These are phyloP conservation scores for Drosophila orena DNA, from an alignment of 1,140 invertebrate genomes.

Conservation along the genomic window DNA sequence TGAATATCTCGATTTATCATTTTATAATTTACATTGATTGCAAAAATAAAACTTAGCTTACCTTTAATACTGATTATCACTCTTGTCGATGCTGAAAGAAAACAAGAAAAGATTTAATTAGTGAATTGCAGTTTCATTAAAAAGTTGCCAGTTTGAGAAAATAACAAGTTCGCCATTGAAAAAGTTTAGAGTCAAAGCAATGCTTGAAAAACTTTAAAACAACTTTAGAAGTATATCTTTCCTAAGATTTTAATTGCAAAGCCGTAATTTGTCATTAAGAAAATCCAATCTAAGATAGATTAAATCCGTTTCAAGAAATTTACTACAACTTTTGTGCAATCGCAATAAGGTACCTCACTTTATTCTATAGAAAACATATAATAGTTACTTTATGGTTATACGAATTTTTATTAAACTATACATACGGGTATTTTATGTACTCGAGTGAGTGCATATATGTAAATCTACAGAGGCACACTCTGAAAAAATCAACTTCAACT, in stretches of 20 bases:
- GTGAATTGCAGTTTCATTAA: slow-evolving; percentile 21
- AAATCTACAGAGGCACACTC: neutral
- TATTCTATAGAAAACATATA: neutral
- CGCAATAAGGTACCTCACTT: too few relatives aligned
- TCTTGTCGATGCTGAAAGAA: slow-evolving; percentile 21
- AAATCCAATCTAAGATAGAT: neutral
- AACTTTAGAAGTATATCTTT: neutral
- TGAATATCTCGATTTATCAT: neutral
- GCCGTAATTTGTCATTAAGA: slow-evolving; percentile 11
- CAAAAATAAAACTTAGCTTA: neutral
- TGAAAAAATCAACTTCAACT: slow-evolving; percentile 17
- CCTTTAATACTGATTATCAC: slow-evolving; percentile 19
- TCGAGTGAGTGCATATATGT: neutral
- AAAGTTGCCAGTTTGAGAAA: slow-evolving; percentile 26
- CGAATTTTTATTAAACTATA: neutral
- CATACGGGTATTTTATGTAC: neutral
- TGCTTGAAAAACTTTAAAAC: slow-evolving; percentile 22
- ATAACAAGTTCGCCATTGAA: slow-evolving; percentile 18
- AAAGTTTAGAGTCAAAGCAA: slow-evolving; percentile 32
- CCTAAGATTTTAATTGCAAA: slow-evolving; percentile 22
- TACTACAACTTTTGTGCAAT: neutral
- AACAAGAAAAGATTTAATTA: slow-evolving; percentile 27
- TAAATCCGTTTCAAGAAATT: too few relatives aligned
- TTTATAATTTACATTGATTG: neutral
- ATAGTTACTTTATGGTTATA: neutral